Evolutionary conservation across 2,888 invertebrate genomes (phyloP).

Genomic region (Mesochorus sp.): DNA sequence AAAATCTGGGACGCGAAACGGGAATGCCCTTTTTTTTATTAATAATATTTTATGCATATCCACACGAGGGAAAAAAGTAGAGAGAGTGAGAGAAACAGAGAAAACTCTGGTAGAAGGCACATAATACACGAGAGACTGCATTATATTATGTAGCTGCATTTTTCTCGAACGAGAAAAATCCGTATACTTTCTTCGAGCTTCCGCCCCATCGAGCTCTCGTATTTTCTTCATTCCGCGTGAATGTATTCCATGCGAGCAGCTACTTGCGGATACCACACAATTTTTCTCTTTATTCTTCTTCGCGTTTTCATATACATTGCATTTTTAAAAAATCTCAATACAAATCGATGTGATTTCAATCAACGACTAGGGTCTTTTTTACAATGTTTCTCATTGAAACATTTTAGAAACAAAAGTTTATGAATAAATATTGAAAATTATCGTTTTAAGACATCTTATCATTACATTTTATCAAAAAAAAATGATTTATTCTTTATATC

Average conservation of each 20-base stretch:
- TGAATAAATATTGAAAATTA: no score
- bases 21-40: neutral
- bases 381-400: no score
- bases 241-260: neutral
- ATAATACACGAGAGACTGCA: slow-evolving; percentile 11
- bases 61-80: neutral
- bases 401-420: no score
- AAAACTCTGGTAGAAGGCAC: slow-evolving; percentile 16
- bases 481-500: no score
- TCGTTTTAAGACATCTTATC: no score
- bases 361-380: no score
- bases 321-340: no score
- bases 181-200: slow-evolving; percentile 12
- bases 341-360: no score
- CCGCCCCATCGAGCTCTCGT: slow-evolving; percentile 31
- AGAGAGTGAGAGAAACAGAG: neutral
- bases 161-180: slow-evolving; percentile 44
- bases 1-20: neutral
- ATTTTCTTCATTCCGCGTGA: slow-evolving; percentile 17
- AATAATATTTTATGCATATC: neutral
- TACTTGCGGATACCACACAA: neutral
- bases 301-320: no score
- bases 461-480: no score
- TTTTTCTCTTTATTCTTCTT: no score
- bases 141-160: slow-evolving; percentile 32